Evolutionary conservation across 2,797 vertebrate species (phyloP).

Genomic region (Schizopygopsis malacanthus): DNA sequence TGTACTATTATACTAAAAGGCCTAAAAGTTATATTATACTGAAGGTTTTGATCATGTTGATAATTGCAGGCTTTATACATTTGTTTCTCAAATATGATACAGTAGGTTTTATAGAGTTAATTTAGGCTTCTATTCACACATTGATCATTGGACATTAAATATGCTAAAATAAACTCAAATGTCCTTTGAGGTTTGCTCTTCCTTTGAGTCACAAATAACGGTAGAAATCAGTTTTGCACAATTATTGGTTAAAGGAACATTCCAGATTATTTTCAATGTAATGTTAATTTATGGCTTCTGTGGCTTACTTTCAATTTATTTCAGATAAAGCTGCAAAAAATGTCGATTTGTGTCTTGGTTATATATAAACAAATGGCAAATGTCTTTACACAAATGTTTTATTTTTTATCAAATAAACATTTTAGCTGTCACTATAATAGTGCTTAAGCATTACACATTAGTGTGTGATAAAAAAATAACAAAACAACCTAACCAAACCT

Average conservation of each 20-base stretch:
- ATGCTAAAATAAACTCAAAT: too few species aligned
- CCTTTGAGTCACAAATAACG: neutral
- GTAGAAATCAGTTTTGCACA: neutral
- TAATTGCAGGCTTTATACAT: too few species aligned
- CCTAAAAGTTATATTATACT: too few species aligned
- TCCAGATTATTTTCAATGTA: neutral
- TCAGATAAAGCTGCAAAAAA: neutral
- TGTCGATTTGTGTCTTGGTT: neutral
- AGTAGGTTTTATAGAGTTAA: too few species aligned
- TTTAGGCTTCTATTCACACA: neutral
- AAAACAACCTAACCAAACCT: neutral
- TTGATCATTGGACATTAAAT: neutral
- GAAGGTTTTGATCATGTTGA: too few species aligned
- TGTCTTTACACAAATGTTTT: neutral
- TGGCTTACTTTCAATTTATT: neutral
- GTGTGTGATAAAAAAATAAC: too few species aligned
- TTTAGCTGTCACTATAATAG: neutral
- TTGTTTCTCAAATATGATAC: too few species aligned
- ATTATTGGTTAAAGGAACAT: neutral
- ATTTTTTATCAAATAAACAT: neutral
- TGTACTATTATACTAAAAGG: too few species aligned
- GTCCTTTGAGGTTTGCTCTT: neutral
- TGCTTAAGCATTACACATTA: neutral
- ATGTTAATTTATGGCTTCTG: neutral
- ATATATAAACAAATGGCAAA: neutral